Evolutionary conservation across 64 coral and sea anemone species (phyloP), one percentile per base, ranked within the genome.

Genomic region (Stichodactyla helianthus): DNA sequence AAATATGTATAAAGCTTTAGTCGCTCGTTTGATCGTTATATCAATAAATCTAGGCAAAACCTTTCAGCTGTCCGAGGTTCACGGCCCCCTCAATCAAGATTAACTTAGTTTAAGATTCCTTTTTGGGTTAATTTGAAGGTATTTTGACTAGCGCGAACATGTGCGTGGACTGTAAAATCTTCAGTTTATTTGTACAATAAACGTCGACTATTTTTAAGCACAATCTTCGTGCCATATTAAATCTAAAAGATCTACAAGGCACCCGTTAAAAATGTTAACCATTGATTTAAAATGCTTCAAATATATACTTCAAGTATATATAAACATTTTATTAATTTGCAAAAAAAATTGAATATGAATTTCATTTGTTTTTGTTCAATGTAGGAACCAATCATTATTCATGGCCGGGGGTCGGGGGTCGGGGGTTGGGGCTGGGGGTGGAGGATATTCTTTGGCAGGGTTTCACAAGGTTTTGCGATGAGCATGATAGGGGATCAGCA

Each of bases 81-180:
- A 74, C 68, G 68, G 68, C 68, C 68, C 68, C 68, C 68, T 74
- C 68, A 74, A 74, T 74, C 26, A 74, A 74, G 68, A 31, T 74
- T 74, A 74, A 10, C 25, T 74, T 74, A 12, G 22, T 74, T 74
- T 74, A 31, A 74, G 68, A 74, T 74, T 28, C 5, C n/a, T 74
- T 74, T 10, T 74, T 25, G 63, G 63, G 16, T 7, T 67, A 67
- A 67, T 67, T 67, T 67, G 18, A 28, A 27, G 68, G 68, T 65
- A 65, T 65, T 65, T 65, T 65, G 62, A 65, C 62, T 65, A 7
- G 11, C 18, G 11, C 17, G 6, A 20, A 65, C 20, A 20, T 65
- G 4, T 65, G 25, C 9, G 6, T 2, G 10, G 25, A 28, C 12
- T 58, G 9, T 58, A 11, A 9, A 58, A 9, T 58, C 14, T 58